Conservation (phyloP, 2,888 invertebrate genomes). For the Diarsia rubi region DNA sequence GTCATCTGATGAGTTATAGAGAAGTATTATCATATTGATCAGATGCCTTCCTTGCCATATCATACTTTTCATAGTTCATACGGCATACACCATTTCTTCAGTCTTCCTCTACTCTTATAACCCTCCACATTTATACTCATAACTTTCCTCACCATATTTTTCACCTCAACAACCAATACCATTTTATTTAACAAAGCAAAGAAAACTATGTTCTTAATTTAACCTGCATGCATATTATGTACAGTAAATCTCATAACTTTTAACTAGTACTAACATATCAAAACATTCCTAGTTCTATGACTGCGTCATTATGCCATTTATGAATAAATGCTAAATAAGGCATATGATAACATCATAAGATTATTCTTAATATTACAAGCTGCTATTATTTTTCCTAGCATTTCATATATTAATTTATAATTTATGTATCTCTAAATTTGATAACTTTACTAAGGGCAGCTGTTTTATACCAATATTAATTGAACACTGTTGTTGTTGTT, state of each 20-base stretch:
- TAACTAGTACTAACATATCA: constrained; percentile 46
- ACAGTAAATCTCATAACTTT: constrained; percentile 45
- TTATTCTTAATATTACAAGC: constrained; percentile 64
- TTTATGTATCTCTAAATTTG: constrained; percentile 47
- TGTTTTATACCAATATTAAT: constrained; percentile 57
- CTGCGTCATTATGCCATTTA: constrained; percentile 61
- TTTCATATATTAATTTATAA: constrained; percentile 66
- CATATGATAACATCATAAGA: constrained; percentile 67
- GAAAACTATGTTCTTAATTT: background rate
- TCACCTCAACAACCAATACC: too few relatives aligned
- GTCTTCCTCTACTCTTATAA: too few relatives aligned
- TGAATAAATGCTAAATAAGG: constrained; percentile 69
- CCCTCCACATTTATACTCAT: too few relatives aligned
- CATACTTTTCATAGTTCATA: too few relatives aligned
- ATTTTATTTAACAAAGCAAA: constrained; percentile 1
- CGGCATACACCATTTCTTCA: too few relatives aligned
- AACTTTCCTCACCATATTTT: too few relatives aligned
- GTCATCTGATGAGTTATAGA: too few relatives aligned
- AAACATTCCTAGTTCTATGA: constrained; percentile 51
- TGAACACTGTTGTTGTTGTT: constrained; percentile 63
- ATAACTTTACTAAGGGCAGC: constrained; percentile 35
- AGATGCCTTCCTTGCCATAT: too few relatives aligned
- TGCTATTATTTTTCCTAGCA: constrained; percentile 64
- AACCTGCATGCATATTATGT: constrained; percentile 44
- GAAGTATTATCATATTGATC: too few relatives aligned